Base-by-base conservation (phyloP, 2,113 vertebrate species). In the Hemibagrus wyckioides region DNA sequence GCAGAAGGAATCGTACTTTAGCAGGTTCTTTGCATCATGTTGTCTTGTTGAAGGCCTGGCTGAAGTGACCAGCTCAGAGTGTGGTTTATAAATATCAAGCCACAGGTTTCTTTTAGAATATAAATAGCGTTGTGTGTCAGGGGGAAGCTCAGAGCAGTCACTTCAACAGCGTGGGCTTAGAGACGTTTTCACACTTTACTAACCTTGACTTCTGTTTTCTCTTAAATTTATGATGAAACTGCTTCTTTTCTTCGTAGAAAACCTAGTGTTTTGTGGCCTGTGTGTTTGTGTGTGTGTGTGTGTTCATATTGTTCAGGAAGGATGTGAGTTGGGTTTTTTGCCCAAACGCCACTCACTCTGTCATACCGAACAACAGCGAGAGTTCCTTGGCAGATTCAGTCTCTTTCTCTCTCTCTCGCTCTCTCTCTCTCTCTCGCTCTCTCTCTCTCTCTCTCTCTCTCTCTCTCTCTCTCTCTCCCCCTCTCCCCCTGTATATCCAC, bases 251-350 rank as follows among this genome's bases (percentile, higher is more conserved):
- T 90, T 91, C 88, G 88, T 93, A 91, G 86, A 93, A 91, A 92
- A 89, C 86, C 50, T 85, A 89, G 5, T 23, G 30, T n/a, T 13
- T 48, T 56, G 48, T 84, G 57, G 56, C 44, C 23, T n/a, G 61
- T 65, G 2, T 10, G 14, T 69, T 14, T 65, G 9, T 13, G 28
- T 28, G 5, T 15, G 69, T 76, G 79, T 82, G 36, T 65, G 30
- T 73, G 33, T 81, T 52, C 44, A 21, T 85, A 69, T 82, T 92
- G 88, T 89, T 86, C 90, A 94, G 93, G 92, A 94, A 94, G 92
- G 94, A 94, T 94, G 93, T 92, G 90, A 92, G 92, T 91, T 93
- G n/a, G n/a, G n/a, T n/a, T n/a, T n/a, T n/a, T n/a, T n/a, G n/a
- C n/a, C n/a, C 92, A 92, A 93, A 91, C 83, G 89, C 90, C 90